Base-by-base conservation (phyloP, 2,113 vertebrate species). In the Myotis yumanensis region DNA sequence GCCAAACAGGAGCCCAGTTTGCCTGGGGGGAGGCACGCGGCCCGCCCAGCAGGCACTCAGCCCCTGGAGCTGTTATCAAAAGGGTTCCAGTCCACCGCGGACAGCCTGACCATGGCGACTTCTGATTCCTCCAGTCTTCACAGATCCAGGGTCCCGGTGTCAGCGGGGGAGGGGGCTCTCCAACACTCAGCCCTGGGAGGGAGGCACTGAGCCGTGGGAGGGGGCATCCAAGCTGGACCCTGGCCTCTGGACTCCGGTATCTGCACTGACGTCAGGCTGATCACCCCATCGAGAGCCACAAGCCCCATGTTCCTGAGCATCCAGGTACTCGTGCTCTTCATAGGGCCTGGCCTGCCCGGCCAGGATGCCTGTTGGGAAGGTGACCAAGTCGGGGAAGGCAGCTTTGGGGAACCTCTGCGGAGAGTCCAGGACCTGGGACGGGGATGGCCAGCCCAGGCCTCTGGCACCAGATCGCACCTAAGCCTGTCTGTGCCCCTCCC, bases 221-320 rank as follows among this genome's bases (percentile, higher is more conserved):
- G 14, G 15, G 16, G 22, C 9, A 0, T 69, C 40, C 7, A 22
- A 17, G 25, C 62, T n/a, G 28, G 69, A 59, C 17, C 59, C 75
- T 0, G 1, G 54, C 10, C 48, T 25, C 79, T 37, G 72, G 17
- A 11, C 7, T 52, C 43, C n/a, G 5, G 37, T 5, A 43, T 7
- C 32, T 37, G 43, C 20, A 17, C 1, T 3, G 25, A 28, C 1
- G 10, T 46, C 35, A 76, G 2, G 11, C 23, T 5, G 30, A 4
- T 23, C 11, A 16, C 59, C 22, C 71, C 16, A 1, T 0, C 2
- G 22, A 20, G 35, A 1, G 6, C 11, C 82, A n/a, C 0, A 0
- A 0, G 46, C 28, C 81, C 54, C 54, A 3, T 8, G 1, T 35
- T 37, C 30, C 72, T 4, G 32, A 69, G 88, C 35, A 22, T 28